Percentiles rank a stretch among this genome's conserved stretches.
Evolutionary conservation across 37 sponge, comb jelly and placozoan species (phyloP).

Genomic region (Haliclona indistincta): DNA sequence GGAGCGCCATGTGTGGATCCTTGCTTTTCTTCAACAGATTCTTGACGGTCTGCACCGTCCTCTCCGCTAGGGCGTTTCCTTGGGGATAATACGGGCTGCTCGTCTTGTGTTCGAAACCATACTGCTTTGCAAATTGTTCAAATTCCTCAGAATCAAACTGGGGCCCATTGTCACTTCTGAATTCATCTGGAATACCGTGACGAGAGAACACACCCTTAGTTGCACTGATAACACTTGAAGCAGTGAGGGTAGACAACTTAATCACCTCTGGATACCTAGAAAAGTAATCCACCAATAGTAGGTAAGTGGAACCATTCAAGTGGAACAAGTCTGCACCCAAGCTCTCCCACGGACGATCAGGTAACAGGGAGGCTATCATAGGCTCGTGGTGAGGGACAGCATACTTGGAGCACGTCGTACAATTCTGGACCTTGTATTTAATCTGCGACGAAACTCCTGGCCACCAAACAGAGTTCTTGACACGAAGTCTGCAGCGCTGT

Average conservation of each 20-base stretch:
- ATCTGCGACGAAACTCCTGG: conserved; percentile 31
- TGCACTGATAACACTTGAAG: conserved; percentile 8
- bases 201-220: conserved; percentile 13
- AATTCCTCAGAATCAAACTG: conserved; percentile 19
- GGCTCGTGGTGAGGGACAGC: conserved; percentile 16
- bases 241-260: conserved; percentile 9
- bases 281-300: conserved; percentile 9
- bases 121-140: conserved; percentile 11
- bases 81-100: conserved; percentile 16
- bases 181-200: conserved; percentile 12
- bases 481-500: conserved; percentile 25
- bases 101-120: conserved; percentile 1
- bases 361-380: conserved; percentile 5
- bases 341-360: conserved; percentile 16
- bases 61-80: conserved; percentile 25
- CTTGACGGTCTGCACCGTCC: conserved; percentile 22
- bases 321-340: conserved; percentile 12
- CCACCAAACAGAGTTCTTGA: conserved; percentile 55
- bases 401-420: conserved; percentile 25
- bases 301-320: too few species aligned
- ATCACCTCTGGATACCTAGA: conserved; percentile 10
- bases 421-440: conserved; percentile 34
- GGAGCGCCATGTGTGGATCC: conserved; percentile 12
- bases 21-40: not conserved
- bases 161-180: conserved; percentile 23